phyloP scores from a whole-genome alignment of 2,113 vertebrate species.

The Archilochus colubris region DNA sequence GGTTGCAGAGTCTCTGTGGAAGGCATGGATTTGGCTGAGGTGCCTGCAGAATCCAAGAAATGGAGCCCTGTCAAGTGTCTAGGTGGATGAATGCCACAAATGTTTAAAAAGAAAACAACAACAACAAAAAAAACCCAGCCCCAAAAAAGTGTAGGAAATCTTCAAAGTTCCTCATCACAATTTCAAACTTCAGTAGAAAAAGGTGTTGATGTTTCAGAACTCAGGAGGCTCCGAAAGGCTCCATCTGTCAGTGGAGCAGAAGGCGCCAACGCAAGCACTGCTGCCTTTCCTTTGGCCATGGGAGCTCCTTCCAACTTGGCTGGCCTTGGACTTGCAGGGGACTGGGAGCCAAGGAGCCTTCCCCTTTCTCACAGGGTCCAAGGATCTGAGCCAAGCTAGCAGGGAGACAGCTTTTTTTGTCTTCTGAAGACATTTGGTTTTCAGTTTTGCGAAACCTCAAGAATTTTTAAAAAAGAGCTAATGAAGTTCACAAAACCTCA shows the following conservation, averaged over 20 bases:
- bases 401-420: slow-evolving; percentile 32
- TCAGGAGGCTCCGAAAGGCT: background rate
- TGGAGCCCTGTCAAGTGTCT: background rate
- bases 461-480: slow-evolving; percentile 48
- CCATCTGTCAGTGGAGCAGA: slow-evolving; percentile 4
- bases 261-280: background rate
- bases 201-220: slow-evolving; percentile 11
- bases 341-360: slow-evolving; percentile 29
- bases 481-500: slow-evolving; percentile 65
- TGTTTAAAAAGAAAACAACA: background rate
- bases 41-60: background rate
- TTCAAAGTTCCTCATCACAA: background rate
- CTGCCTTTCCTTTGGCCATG: slow-evolving; percentile 13
- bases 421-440: slow-evolving; percentile 48
- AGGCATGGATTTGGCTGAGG: background rate
- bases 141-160: background rate
- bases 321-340: background rate
- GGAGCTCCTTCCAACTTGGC: slow-evolving; percentile 36
- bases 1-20: background rate
- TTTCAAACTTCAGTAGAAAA: slow-evolving; percentile 18
- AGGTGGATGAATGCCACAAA: background rate
- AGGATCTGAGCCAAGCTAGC: slow-evolving; percentile 5
- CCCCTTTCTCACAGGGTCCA: slow-evolving; percentile 37
- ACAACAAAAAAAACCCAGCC: accelerated
- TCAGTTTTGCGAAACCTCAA: slow-evolving; percentile 60